Conservation (phyloP, 2,797 vertebrate species). For the Prunella strophiata region DNA sequence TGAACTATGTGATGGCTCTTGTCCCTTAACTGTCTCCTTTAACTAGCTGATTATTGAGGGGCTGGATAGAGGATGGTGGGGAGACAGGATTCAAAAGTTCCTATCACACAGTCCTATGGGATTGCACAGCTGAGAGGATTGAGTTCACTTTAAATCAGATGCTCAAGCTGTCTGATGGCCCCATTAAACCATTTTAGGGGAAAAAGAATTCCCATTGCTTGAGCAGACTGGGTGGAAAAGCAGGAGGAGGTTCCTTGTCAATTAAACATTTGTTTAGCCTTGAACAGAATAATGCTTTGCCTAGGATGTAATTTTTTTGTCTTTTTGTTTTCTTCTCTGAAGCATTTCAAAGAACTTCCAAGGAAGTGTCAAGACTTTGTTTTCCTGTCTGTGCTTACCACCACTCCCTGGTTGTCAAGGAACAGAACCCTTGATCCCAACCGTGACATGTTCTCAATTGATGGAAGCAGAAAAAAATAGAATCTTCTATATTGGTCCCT, state of each 20-base stretch:
- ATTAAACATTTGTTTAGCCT: neutral
- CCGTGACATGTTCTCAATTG: neutral
- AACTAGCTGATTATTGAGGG: neutral
- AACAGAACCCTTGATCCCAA: neutral
- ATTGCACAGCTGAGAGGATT: neutral
- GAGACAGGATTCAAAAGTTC: neutral
- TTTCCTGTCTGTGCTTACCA: neutral
- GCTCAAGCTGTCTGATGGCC: neutral
- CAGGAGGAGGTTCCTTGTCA: neutral
- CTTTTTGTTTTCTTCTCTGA: neutral
- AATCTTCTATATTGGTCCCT: neutral
- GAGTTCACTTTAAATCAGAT: neutral
- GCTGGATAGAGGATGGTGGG: neutral
- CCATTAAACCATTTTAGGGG: neutral
- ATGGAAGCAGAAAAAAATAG: neutral
- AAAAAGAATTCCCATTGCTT: neutral
- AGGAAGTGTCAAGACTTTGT: neutral
- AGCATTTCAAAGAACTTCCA: neutral
- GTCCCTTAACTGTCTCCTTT: neutral
- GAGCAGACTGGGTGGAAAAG: neutral
- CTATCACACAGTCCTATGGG: rapidly evolving
- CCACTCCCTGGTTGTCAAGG: neutral
- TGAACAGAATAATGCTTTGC: neutral
- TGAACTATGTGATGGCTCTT: neutral
- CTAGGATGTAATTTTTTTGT: neutral